phyloP scores from a whole-genome alignment of 2,113 vertebrate species.

The Danionella cerebrum region DNA sequence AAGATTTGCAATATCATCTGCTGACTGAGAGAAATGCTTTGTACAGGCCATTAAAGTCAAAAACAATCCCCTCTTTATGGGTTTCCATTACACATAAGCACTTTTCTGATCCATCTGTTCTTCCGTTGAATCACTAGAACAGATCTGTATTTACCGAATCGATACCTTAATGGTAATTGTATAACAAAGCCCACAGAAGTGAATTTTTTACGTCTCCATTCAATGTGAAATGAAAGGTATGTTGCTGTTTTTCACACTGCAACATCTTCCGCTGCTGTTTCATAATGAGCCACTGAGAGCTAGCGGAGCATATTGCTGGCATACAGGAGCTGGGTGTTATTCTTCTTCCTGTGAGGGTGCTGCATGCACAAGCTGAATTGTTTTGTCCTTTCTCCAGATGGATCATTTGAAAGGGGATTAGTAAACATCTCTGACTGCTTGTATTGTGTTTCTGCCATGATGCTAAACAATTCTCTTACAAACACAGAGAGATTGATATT shows the following conservation, averaged over 20 bases:
- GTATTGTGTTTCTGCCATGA: background rate
- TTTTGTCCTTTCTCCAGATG: constrained; percentile 14
- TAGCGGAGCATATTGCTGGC: background rate
- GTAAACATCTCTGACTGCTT: constrained; percentile 9
- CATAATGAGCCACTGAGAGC: background rate
- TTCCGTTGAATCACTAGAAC: background rate
- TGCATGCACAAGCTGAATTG: background rate
- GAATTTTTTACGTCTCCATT: background rate
- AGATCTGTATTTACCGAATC: background rate
- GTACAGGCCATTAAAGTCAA: constrained; percentile 30
- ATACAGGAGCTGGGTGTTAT: background rate
- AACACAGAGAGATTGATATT: background rate
- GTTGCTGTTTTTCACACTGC: constrained; percentile 2
- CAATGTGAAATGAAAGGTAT: constrained; percentile 5
- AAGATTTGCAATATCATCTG: constrained; percentile 53
- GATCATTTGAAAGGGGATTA: constrained; percentile 11
- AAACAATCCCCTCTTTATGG: constrained; percentile 17
- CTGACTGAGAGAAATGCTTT: constrained; percentile 48
- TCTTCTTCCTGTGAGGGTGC: background rate
- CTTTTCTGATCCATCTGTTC: background rate
- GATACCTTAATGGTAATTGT: background rate
- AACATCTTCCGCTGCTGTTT: background rate
- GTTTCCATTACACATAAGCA: background rate
- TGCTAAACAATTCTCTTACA: constrained; percentile 1
- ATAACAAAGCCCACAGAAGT: background rate